Base-by-base conservation (phyloP, 92 coral and sea anemone species). In the Porites evermanni region DNA sequence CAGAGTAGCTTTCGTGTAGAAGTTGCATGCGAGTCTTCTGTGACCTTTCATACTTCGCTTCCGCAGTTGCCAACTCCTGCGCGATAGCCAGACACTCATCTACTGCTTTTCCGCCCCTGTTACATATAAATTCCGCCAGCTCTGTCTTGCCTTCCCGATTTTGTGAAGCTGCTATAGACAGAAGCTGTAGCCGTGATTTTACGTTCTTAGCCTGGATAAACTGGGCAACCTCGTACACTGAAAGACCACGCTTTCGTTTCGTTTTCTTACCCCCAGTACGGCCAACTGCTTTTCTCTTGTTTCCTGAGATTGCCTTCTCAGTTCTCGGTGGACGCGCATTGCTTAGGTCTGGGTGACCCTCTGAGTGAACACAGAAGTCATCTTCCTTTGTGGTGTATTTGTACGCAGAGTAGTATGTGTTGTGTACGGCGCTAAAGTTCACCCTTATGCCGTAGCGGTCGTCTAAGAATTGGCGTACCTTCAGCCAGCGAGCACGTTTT, bases 111-210 rank as follows among this genome's bases (percentile, higher is more conserved):
- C 61, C 26, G 32, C 59, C 61, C 63, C 79, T 74, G 79, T 74
- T 74, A 23, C 79, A 74, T 6, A 74, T 75, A 51, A 75, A 75
- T 23, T 53, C 44, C 5, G 89, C 89, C 9, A 89, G 70, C 67
- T 89, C 85, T 17, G 60, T 64, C 60, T 89, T 89, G 10, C 92
- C 89, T 50, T 89, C 18, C 4, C 79, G 65, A 59, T 75, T 75
- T 7, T 75, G 79, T 9, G 63, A 1, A 8, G 79, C 79, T 6
- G 89, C 89, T 53, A 79, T 8, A 56, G 86, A 66, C 84, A 85
- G 69, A 12, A 89, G 84, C 53, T 89, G 77, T 64, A 84, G 51
- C 2, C 92, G 79, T 16, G 84, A 23, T 7, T 77, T 53, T 6
- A 89, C 63, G 8, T 83, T 89, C 14, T 84, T 74, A 3, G 53